Conservation (phyloP, 1,140 invertebrate genomes). For the Bicyclus anynana region DNA sequence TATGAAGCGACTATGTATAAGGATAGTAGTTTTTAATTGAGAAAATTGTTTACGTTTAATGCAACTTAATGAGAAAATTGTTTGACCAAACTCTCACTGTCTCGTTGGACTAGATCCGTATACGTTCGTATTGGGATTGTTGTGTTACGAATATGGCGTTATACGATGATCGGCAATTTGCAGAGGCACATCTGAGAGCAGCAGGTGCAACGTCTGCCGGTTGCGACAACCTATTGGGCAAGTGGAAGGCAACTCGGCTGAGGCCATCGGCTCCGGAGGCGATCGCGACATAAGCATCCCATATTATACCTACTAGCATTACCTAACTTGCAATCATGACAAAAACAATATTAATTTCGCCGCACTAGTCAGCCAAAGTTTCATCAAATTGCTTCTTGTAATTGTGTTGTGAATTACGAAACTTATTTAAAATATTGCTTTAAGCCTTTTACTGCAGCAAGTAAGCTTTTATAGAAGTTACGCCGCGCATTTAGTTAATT, state of each 20-base stretch:
- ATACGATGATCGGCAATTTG: conserved; percentile 51
- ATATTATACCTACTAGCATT: conserved; percentile 55
- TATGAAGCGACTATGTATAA: no score
- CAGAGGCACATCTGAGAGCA: conserved; percentile 50
- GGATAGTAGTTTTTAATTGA: no score
- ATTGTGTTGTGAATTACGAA: conserved; percentile 16
- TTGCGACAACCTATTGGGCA: conserved; percentile 71
- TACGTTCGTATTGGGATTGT: conserved; percentile 13
- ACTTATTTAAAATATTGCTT: conserved; percentile 2
- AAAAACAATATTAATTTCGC: conserved; percentile 63
- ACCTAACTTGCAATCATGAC: conserved; percentile 59
- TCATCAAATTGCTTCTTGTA: conserved; percentile 25
- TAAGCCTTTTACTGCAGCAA: background rate
- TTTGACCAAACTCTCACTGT: no score
- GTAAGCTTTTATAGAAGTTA: no score
- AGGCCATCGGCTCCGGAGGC: conserved; percentile 62
- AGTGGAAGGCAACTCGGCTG: conserved; percentile 55
- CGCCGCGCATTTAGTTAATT: no score
- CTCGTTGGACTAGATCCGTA: background rate
- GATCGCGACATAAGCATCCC: conserved; percentile 66
- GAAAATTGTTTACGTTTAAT: no score
- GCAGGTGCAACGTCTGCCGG: conserved; percentile 66
- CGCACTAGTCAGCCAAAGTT: conserved; percentile 27
- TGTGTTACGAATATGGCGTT: conserved; percentile 44
- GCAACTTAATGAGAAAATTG: no score